Percentiles rank a stretch among this genome's conserved stretches.
phyloP scores from a whole-genome alignment of 2,113 vertebrate species.

The Sigmodon hispidus region DNA sequence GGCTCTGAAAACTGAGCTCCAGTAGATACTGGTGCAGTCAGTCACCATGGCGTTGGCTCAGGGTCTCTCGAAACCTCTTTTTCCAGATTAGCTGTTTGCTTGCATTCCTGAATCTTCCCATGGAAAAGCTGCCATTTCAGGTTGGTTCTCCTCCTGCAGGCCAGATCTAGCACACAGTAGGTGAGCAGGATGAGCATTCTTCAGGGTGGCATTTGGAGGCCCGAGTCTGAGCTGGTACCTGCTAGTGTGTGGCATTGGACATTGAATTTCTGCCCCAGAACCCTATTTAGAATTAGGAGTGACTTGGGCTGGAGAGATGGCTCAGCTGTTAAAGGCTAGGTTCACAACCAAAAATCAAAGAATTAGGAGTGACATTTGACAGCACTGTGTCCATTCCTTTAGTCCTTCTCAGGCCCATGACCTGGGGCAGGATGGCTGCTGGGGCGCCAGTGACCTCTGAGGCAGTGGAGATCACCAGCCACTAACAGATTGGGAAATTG shows the following conservation, averaged over 20 bases:
- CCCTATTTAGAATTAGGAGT: background rate
- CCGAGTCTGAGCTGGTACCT: background rate
- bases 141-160: background rate
- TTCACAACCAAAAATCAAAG: no score
- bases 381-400: rapidly evolving
- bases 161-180: background rate
- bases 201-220: background rate
- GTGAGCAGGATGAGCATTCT: background rate
- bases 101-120: no score
- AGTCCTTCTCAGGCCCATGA: background rate
- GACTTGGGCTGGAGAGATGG: no score
- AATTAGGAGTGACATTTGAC: background rate
- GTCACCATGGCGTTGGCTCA: background rate
- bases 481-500: background rate
- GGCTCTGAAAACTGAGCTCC: background rate
- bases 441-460: background rate
- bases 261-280: no score
- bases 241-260: background rate
- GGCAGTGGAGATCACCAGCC: background rate
- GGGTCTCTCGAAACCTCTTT: background rate
- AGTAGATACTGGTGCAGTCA: background rate
- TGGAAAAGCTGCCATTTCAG: background rate
- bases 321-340: no score
- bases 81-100: background rate
- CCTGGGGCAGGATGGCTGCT: background rate